phyloP scores from a whole-genome alignment of 2,888 invertebrate genomes.

The Embidobia sp. region DNA sequence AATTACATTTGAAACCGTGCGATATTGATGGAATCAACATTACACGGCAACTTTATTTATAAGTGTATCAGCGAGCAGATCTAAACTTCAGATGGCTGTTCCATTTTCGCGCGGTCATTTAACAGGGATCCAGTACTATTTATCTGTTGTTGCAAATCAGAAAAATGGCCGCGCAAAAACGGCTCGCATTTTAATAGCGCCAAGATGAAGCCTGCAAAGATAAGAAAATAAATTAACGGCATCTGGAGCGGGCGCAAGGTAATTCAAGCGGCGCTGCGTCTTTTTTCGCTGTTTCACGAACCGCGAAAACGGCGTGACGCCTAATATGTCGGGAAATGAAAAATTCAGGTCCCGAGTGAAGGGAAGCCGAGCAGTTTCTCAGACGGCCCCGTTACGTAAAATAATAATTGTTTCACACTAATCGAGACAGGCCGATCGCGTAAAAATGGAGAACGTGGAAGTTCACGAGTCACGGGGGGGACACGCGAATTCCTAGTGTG shows the following conservation, averaged over 20 bases:
- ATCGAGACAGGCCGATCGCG: constrained; percentile 31
- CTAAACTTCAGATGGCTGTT: constrained; percentile 34
- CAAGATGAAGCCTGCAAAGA: constrained; percentile 35
- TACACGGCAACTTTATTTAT: constrained; percentile 48
- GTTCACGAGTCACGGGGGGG: constrained; percentile 54
- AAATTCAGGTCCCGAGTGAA: no score
- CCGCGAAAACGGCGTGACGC: neutral
- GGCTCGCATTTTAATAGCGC: constrained; percentile 20
- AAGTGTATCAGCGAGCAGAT: constrained; percentile 37
- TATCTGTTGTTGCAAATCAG: constrained; percentile 21
- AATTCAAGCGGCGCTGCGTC: no score
- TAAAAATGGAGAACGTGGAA: constrained; percentile 58
- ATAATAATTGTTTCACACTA: constrained; percentile 51
- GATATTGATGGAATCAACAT: constrained; percentile 29
- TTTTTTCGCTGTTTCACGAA: no score
- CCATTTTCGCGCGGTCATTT: constrained; percentile 20
- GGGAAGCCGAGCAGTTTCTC: no score
- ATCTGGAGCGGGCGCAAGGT: no score
- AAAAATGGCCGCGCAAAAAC: constrained; percentile 28
- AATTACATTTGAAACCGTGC: constrained; percentile 21
- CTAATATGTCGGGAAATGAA: constrained; percentile 14
- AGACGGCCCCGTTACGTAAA: no score
- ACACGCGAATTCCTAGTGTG: constrained; percentile 43
- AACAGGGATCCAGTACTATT: constrained; percentile 14
- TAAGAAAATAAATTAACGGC: constrained; percentile 34